Evolutionary conservation across 2,113 vertebrate species (phyloP), one percentile per base, ranked within the genome.

Genomic region (Alethe diademata): DNA sequence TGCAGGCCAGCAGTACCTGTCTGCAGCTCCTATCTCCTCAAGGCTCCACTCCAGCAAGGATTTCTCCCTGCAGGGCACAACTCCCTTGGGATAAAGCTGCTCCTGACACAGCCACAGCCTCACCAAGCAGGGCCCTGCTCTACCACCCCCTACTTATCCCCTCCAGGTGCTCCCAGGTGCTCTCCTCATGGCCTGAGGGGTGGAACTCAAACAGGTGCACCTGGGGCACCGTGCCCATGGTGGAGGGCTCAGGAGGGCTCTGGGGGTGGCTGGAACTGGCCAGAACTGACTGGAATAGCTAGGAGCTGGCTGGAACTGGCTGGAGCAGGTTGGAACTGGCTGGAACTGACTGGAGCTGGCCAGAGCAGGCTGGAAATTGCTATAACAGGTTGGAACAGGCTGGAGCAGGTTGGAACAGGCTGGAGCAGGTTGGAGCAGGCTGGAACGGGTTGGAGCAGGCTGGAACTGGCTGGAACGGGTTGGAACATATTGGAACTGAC

Each of bases 41-140:
- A 8, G 1, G 2, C 1, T 3, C 48, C 42, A 24, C 48, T 84
- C 40, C 66, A 73, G 4, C 7, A 1, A 0, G 0, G 14, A 0
- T 11, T 18, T 11, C 31, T 16, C 12, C 47, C 3, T 19, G 6
- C 7, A 25, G n/a, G 11, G 0, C 10, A 14, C 53, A 6, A 13
- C 19, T 38, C 35, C 64, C 10, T 7, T 2, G 0, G 11, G 20
- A 14, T 1, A 7, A 42, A 54, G 2, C 31, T 4, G 4, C 14
- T 38, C 15, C 25, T 3, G 4, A 3, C 1, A 0, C 0, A 0
- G 7, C 3, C 6, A 18, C 20, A n/a, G 24, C 13, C 6, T 23
- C 42, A 9, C 12, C 24, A 1, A 6, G 14, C 4, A 8, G 0
- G 4, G 1, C 0, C 1, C 5, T 10, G 1, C 22, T 4, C 0